phyloP scores from a whole-genome alignment of 2,113 vertebrate species.

The Sinocyclocheilus anshuiensis region DNA sequence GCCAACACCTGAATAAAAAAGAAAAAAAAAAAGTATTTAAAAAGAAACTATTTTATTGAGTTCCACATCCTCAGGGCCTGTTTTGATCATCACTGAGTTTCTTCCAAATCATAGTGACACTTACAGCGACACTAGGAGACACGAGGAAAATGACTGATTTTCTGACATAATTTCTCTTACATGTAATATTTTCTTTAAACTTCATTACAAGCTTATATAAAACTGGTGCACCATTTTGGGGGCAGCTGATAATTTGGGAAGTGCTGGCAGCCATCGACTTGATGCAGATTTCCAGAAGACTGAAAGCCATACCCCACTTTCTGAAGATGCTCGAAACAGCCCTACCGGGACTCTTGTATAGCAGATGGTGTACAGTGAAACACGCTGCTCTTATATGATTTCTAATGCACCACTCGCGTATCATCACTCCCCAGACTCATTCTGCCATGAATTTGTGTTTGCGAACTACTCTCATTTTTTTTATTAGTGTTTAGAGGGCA shows the following conservation, averaged over 20 bases:
- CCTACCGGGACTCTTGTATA: slow-evolving; percentile 41
- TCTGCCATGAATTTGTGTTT: slow-evolving; percentile 40
- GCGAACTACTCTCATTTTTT: slow-evolving; percentile 17
- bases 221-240: slow-evolving; percentile 27
- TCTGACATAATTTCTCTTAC: background rate
- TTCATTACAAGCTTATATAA: background rate
- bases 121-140: background rate
- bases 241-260: slow-evolving; percentile 19
- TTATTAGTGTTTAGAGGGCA: slow-evolving; percentile 18
- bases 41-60: background rate
- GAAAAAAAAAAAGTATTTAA: background rate
- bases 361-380: slow-evolving; percentile 52
- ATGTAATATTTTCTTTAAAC: slow-evolving; percentile 13
- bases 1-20: background rate
- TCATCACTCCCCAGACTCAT: slow-evolving; percentile 25
- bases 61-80: background rate
- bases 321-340: slow-evolving; percentile 39
- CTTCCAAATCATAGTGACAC: background rate
- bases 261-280: slow-evolving; percentile 4
- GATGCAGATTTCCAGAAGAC: slow-evolving; percentile 15
- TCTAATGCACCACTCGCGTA: background rate
- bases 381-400: slow-evolving; percentile 30
- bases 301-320: slow-evolving; percentile 37
- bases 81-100: background rate
- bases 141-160: background rate